These are phyloP conservation scores for Adineta ricciae DNA, from an alignment of 2,888 invertebrate species.

Conservation along the genomic window DNA sequence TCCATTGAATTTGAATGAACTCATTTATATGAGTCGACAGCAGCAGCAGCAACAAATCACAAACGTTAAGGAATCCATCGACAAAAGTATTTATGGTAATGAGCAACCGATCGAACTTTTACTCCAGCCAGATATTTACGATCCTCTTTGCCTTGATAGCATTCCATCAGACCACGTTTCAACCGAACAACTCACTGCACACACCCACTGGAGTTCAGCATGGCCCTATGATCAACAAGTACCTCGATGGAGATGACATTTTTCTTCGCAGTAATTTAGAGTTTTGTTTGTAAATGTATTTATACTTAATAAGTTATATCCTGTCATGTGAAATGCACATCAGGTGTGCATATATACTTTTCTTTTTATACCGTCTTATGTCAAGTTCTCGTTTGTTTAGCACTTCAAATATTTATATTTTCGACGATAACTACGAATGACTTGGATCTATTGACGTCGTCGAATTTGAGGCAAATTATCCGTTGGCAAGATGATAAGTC, in stretches of 20 bases:
- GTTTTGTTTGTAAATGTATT: too few relatives aligned
- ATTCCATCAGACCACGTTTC: neutral
- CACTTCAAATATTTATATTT: neutral
- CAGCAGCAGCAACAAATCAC: neutral
- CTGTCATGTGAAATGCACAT: neutral
- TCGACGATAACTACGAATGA: too few relatives aligned
- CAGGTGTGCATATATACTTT: neutral
- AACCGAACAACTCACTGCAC: neutral
- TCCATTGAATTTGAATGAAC: conserved; percentile 13
- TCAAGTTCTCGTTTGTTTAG: neutral
- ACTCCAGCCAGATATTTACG: neutral
- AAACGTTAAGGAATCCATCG: neutral
- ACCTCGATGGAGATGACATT: neutral
- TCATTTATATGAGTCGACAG: neutral
- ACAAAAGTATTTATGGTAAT: neutral
- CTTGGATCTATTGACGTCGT: too few relatives aligned
- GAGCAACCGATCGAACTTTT: neutral
- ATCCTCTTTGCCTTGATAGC: neutral
- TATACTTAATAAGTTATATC: neutral
- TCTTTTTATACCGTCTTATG: neutral
- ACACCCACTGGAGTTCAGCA: neutral
- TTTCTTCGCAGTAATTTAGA: neutral
- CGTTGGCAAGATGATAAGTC: too few relatives aligned
- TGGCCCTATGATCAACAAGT: neutral
- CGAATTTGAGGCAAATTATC: too few relatives aligned